Base-by-base conservation (phyloP, 2,797 vertebrate genomes). In the Pseudochirops cupreus region DNA sequence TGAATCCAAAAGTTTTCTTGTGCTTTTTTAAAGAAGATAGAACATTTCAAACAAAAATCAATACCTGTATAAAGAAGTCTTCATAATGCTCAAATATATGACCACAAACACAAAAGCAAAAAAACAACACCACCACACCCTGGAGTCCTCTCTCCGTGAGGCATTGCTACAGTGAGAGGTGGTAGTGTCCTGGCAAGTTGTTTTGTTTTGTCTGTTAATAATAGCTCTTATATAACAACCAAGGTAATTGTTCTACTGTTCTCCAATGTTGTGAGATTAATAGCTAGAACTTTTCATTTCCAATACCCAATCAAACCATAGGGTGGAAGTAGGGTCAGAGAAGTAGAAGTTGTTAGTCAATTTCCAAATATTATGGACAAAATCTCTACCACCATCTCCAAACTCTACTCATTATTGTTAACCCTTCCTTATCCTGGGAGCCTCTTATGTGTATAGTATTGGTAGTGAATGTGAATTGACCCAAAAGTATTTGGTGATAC, bases 391-490 rank as follows among this genome's bases (percentile, higher is more conserved):
- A 82, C 6, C n/a, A 24, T 55, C 94, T 94, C 26, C 56, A 95
- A 57, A 95, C 97, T 97, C 97, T 97, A 95, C 97, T 97, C 94
- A 95, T 96, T 96, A 97, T 94, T 95, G 94, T 96, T 98, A 97
- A 98, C 97, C 97, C 96, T 97, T 96, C 94, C n/a, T 50, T 87
- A 87, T 87, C n/a, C 92, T 95, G 93, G 95, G 95, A 54, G 82
- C 95, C 96, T 96, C 94, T 46, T 97, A 95, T 97, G 97, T 94
- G 91, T 96, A 97, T 97, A 98, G 96, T 97, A 95, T 18, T n/a
- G 97, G 94, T 97, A 97, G 97, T 97, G 97, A 97, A 97, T 97
- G 94, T 93, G 97, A 97, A 97, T 98, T 97, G 97, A 98, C 97
- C 97, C 87, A n/a, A 90, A 58, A 4, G 62, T 10, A 29, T 82